These are phyloP conservation scores for Perdita meconis DNA, from an alignment of 2,888 invertebrate genomes.

Conservation along the genomic window DNA sequence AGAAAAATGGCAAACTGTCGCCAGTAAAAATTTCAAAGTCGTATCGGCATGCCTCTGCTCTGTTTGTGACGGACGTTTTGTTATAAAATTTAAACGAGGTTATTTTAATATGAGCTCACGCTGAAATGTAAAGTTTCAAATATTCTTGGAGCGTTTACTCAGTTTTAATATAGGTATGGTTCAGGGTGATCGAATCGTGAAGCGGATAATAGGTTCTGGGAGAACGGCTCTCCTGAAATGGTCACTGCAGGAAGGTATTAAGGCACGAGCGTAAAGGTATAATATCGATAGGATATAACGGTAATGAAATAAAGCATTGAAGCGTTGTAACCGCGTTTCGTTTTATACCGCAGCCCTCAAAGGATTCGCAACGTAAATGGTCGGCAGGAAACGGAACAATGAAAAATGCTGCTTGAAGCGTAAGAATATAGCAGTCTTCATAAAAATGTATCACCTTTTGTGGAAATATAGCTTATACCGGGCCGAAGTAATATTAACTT, in stretches of 20 bases:
- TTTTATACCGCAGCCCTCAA: not conserved
- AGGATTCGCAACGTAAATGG: slow-evolving; percentile 4
- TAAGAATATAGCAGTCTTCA: not conserved
- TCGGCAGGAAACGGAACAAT: no score
- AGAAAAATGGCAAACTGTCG: not conserved
- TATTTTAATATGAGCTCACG: not conserved
- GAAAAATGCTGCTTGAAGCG: not conserved
- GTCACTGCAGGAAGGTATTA: slow-evolving; percentile 9
- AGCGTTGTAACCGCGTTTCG: slow-evolving; percentile 10
- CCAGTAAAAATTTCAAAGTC: not conserved
- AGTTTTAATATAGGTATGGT: slow-evolving; percentile 13
- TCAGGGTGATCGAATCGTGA: slow-evolving; percentile 24
- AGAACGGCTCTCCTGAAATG: slow-evolving; percentile 23
- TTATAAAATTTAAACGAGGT: not conserved
- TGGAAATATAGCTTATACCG: not conserved
- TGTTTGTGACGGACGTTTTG: not conserved
- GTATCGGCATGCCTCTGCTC: not conserved
- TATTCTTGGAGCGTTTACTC: not conserved
- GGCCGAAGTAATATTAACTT: not conserved
- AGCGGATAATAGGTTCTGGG: slow-evolving; percentile 16
- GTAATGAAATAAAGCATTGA: slow-evolving; percentile 14
- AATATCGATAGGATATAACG: slow-evolving; percentile 28
- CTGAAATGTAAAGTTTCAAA: not conserved
- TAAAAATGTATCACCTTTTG: not conserved
- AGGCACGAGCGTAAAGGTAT: slow-evolving; percentile 20